These are phyloP conservation scores for Tetanocera ferruginea DNA, from an alignment of 2,888 invertebrate genomes.

Conservation along the genomic window DNA sequence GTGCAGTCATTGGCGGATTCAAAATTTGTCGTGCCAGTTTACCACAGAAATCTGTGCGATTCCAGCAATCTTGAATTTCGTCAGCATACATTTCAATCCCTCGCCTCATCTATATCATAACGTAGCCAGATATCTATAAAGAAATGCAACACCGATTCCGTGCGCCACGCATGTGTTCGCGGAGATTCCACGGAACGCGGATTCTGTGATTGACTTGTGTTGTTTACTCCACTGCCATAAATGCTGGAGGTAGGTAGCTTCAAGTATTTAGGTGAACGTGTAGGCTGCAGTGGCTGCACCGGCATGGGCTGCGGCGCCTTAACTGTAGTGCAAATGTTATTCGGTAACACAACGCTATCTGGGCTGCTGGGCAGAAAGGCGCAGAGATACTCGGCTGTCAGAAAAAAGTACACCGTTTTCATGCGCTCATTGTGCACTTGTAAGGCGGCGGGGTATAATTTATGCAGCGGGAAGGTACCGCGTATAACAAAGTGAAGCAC, in stretches of 20 bases:
- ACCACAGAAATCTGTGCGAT: constrained; percentile 65
- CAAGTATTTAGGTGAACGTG: constrained; percentile 71
- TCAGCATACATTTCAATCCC: constrained; percentile 73
- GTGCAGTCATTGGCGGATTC: constrained; percentile 64
- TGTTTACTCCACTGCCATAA: constrained; percentile 51
- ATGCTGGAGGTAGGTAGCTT: constrained; percentile 63
- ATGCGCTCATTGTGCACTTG: constrained; percentile 67
- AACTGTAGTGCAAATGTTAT: constrained; percentile 76
- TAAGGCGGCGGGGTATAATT: constrained; percentile 70
- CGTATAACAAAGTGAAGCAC: constrained; percentile 90
- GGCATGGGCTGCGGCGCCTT: constrained; percentile 72
- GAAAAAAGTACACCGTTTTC: constrained; percentile 78
- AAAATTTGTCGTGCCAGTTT: constrained; percentile 63
- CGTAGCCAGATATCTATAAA: constrained; percentile 88
- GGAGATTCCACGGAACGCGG: constrained; percentile 71
- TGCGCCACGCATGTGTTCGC: constrained; percentile 84
- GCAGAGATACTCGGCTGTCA: constrained; percentile 80
- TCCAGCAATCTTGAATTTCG: constrained; percentile 77
- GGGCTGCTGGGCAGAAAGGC: constrained; percentile 87
- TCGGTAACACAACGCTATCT: constrained; percentile 78
- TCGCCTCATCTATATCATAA: constrained; percentile 66
- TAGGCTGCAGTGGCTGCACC: constrained; percentile 68
- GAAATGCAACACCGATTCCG: constrained; percentile 85
- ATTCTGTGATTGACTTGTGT: constrained; percentile 52
- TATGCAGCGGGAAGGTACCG: constrained; percentile 69